phyloP scores from a whole-genome alignment of 1,140 invertebrate species.

The Drosophila arizonae region DNA sequence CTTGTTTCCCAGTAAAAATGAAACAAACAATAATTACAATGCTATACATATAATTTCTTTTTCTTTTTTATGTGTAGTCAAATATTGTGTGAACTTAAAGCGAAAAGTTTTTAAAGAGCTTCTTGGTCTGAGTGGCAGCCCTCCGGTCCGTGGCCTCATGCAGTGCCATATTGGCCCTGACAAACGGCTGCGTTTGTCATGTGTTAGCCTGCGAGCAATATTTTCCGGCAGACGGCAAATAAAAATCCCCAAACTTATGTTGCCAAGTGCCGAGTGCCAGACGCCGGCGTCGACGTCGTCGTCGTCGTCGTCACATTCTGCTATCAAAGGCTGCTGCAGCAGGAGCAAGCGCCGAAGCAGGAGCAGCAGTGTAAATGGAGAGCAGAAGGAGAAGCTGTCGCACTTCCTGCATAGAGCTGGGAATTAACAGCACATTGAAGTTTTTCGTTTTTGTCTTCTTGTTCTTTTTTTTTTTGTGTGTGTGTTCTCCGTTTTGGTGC shows the following conservation, averaged over 20 bases:
- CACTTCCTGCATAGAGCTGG: slow-evolving; percentile 49
- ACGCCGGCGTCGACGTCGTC: slow-evolving; percentile 5
- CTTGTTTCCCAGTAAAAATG: slow-evolving; percentile 22
- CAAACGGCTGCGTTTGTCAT: slow-evolving; percentile 79
- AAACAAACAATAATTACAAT: slow-evolving; percentile 70
- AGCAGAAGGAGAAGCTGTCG: slow-evolving; percentile 33
- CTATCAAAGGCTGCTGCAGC: slow-evolving; percentile 33
- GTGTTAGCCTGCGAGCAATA: slow-evolving; percentile 74
- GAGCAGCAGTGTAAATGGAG: slow-evolving; percentile 4
- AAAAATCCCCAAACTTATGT: slow-evolving; percentile 80
- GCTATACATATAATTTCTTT: slow-evolving; percentile 22
- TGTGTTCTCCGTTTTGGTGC: slow-evolving; percentile 6
- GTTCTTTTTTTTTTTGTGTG: slow-evolving; percentile 5
- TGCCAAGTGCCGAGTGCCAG: slow-evolving; percentile 52
- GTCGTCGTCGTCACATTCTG: slow-evolving; percentile 5
- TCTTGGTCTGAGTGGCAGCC: slow-evolving; percentile 3
- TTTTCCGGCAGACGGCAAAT: slow-evolving; percentile 74
- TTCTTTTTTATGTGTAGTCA: slow-evolving; percentile 24
- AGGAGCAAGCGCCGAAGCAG: slow-evolving; percentile 21
- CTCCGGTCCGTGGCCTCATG: slow-evolving; percentile 3
- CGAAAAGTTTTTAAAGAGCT: slow-evolving; percentile 32
- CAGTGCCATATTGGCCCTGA: slow-evolving; percentile 54
- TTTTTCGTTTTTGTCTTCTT: slow-evolving; percentile 19
- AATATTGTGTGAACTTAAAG: slow-evolving; percentile 54
- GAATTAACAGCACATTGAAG: slow-evolving; percentile 76